These are phyloP conservation scores for Frankliniella intonsa DNA, from an alignment of 2,888 invertebrate genomes.

Conservation along the genomic window DNA sequence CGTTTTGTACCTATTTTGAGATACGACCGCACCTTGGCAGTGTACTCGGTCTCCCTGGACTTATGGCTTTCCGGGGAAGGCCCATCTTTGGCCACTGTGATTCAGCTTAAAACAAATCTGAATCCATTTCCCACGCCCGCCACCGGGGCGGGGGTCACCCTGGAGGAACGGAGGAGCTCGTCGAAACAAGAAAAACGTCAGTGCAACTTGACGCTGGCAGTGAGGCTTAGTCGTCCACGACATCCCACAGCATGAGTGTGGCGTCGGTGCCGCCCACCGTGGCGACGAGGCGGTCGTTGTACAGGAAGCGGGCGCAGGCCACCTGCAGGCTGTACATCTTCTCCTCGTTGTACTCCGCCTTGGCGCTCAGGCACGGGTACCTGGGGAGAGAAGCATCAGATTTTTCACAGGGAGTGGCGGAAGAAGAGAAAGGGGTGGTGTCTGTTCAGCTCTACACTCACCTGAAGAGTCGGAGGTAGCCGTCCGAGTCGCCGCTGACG, in stretches of 20 bases:
- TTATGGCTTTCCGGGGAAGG: too few relatives aligned
- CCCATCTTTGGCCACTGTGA: too few relatives aligned
- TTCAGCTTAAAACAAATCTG: too few relatives aligned
- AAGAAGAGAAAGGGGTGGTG: neutral
- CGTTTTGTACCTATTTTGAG: too few relatives aligned
- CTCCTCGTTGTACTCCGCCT: constrained; percentile 81
- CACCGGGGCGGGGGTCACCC: too few relatives aligned
- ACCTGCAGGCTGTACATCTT: constrained; percentile 83
- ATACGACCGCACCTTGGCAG: too few relatives aligned
- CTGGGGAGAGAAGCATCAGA: constrained; percentile 45
- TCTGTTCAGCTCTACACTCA: too few relatives aligned
- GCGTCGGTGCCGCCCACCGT: constrained; percentile 85
- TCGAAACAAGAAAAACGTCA: too few relatives aligned
- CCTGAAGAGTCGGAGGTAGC: constrained; percentile 78
- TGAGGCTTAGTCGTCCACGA: constrained; percentile 64
- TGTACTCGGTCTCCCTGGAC: too few relatives aligned
- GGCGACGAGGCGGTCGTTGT: constrained; percentile 79
- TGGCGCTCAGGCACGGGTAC: constrained; percentile 79
- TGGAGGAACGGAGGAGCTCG: too few relatives aligned
- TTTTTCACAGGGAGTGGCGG: neutral
- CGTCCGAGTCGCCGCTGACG: constrained; percentile 83
- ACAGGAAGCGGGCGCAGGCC: constrained; percentile 74
- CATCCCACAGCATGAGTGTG: constrained; percentile 85
- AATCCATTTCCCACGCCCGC: too few relatives aligned
- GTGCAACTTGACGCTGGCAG: neutral